These are phyloP conservation scores for Troilus luridus DNA, from an alignment of 2,888 invertebrate species.

Conservation along the genomic window DNA sequence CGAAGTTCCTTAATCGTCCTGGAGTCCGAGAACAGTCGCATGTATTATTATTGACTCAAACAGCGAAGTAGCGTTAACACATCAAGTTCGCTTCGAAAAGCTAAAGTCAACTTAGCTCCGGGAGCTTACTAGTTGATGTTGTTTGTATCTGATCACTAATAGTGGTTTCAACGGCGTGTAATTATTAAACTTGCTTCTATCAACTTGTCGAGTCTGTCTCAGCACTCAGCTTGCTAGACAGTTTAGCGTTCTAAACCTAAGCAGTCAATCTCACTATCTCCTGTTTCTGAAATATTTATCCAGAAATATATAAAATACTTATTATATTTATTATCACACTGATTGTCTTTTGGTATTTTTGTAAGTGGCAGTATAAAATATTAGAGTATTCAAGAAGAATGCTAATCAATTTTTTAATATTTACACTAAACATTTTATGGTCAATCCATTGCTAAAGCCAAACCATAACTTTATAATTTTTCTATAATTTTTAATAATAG, in stretches of 20 bases:
- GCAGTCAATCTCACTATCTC: not conserved
- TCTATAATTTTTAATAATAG: no score
- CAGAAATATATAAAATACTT: no score
- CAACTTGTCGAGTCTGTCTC: not conserved
- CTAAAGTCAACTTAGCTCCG: not conserved
- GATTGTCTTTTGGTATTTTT: no score
- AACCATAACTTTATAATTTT: no score
- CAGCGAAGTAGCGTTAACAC: not conserved
- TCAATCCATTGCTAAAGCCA: no score
- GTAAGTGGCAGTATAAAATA: no score
- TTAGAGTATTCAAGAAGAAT: no score
- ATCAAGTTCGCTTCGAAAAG: not conserved
- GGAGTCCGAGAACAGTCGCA: not conserved
- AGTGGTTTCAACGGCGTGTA: not conserved
- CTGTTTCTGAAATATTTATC: not conserved
- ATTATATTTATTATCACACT: no score
- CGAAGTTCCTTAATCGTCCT: not conserved
- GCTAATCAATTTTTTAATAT: no score
- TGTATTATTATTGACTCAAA: not conserved
- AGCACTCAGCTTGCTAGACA: constrained; percentile 2
- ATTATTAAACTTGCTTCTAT: not conserved
- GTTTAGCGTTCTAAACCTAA: not conserved
- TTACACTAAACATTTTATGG: no score
- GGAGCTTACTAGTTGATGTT: not conserved
- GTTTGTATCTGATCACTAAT: constrained; percentile 21